Evolutionary conservation across 2,888 invertebrate species (phyloP), one percentile per base, ranked within the genome.

Genomic region (Dioctria rufipes): DNA sequence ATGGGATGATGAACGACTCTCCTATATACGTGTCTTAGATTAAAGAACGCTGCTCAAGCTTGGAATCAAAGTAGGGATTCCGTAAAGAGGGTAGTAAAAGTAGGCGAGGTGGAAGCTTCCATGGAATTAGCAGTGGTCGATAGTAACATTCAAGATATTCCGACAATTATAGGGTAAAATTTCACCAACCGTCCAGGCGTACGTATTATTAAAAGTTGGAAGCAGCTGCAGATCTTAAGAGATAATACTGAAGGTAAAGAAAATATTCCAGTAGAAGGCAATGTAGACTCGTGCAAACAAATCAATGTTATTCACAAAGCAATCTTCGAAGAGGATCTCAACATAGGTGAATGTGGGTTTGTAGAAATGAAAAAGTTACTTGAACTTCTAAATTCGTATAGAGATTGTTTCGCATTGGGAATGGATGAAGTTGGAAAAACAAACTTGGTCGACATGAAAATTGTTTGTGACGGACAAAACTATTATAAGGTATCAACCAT

Each of bases 101-200:
- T 54, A 8, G 54, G 54, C 6, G 54, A 54, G 11, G 54, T 54
- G 6, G 54, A 54, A 54, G 54, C 54, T 54, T 4, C n/a, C 4
- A 11, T n/a, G 1, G 54, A 54, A 54, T n/a, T 54, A 4, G 54
- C 54, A 54, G 54, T 54, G 6, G 54, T 54, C 4, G 54, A 54
- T 54, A n/a, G 3, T n/a, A 11, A 8, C 8, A n/a, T 54, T 54
- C 11, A 54, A n/a, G 54, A 54, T 4, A n/a, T 54, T 11, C 54
- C 54, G 11, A 4, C 11, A 54, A 54, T 54, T 11, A 54, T 54
- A 0, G 54, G 54, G 6, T 3, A 54, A n/a, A 54, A 54, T 54
- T 54, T 54, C n/a, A 54, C 54, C 4, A 54, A 54, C 11, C 54
- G 54, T 54, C 54, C 54, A 54, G 54, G 54, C 9, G 54, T 54